phyloP scores from a whole-genome alignment of 1,140 invertebrate genomes.

The Mamestra configurata region DNA sequence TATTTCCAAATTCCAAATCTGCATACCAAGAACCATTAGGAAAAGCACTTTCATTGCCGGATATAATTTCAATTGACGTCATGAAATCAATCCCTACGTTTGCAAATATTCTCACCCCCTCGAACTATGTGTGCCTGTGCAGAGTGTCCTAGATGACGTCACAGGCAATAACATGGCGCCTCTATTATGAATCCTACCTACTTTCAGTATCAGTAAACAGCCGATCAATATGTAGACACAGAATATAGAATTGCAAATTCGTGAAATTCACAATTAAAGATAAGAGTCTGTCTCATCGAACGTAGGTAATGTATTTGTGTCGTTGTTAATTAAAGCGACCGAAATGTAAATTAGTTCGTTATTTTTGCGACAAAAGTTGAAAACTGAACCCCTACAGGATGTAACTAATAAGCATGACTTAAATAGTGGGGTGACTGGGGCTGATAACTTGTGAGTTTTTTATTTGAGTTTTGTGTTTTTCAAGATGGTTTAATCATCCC shows the following conservation, averaged over 20 bases:
- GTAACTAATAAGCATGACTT: background rate
- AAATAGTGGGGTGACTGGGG: background rate
- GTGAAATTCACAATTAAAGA: background rate
- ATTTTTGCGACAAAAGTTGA: background rate
- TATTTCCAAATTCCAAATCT: background rate
- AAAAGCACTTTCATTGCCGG: background rate
- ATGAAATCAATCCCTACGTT: background rate
- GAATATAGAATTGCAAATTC: background rate
- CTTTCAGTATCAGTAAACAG: background rate
- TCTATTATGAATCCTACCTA: background rate
- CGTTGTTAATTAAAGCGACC: slow-evolving; percentile 13
- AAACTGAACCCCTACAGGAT: slow-evolving; percentile 11
- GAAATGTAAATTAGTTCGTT: slow-evolving; percentile 18
- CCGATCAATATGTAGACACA: background rate
- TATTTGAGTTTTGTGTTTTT: no score
- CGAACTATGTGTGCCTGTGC: background rate
- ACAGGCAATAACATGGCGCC: slow-evolving; percentile 8
- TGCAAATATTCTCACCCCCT: slow-evolving; percentile 1
- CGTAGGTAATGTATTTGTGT: slow-evolving; percentile 1
- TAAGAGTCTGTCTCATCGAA: background rate
- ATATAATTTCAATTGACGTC: slow-evolving; percentile 4
- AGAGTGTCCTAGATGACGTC: slow-evolving; percentile 8
- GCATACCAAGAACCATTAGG: background rate
- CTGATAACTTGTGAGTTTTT: background rate
- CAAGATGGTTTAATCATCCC: no score